A percentile compares a stretch with the other conserved stretches of the same genome.
phyloP scores from a whole-genome alignment of 2,797 vertebrate genomes.

The Remorina albescens region DNA sequence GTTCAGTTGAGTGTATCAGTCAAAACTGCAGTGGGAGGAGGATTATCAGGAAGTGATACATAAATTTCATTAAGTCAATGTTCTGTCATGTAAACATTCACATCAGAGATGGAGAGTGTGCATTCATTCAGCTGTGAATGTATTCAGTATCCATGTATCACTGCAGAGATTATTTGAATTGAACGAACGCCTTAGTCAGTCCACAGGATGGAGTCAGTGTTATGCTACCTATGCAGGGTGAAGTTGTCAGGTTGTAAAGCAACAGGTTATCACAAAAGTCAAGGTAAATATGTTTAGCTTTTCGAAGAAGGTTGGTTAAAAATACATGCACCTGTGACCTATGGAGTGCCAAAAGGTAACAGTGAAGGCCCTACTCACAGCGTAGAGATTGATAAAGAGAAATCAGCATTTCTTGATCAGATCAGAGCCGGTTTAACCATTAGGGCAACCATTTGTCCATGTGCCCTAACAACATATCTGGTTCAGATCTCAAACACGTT shows the following conservation, averaged over 20 bases:
- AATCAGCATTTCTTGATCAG: neutral
- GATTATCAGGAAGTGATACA: constrained; percentile 26
- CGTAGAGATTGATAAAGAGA: constrained; percentile 1
- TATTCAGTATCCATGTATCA: neutral
- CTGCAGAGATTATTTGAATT: neutral
- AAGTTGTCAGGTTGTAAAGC: constrained; percentile 11
- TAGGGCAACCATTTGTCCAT: no score
- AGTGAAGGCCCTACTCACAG: neutral
- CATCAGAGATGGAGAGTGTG: neutral
- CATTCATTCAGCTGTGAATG: neutral
- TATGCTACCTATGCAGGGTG: constrained; percentile 1
- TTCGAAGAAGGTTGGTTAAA: constrained; percentile 12
- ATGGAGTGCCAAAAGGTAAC: constrained; percentile 6
- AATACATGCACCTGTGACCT: constrained; percentile 13
- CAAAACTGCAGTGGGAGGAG: constrained; percentile 4
- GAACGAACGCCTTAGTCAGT: neutral
- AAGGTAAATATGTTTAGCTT: constrained; percentile 34
- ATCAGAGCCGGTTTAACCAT: no score
- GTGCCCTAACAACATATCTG: no score
- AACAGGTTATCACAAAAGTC: constrained; percentile 44
- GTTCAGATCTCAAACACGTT: no score
- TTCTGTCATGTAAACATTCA: constrained; percentile 16
- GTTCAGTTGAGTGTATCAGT: constrained; percentile 1
- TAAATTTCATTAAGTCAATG: constrained; percentile 21
- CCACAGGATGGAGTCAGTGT: constrained; percentile 7